These are phyloP conservation scores for Ypsolopha scabrella DNA, from an alignment of 2,888 invertebrate species.

Conservation along the genomic window DNA sequence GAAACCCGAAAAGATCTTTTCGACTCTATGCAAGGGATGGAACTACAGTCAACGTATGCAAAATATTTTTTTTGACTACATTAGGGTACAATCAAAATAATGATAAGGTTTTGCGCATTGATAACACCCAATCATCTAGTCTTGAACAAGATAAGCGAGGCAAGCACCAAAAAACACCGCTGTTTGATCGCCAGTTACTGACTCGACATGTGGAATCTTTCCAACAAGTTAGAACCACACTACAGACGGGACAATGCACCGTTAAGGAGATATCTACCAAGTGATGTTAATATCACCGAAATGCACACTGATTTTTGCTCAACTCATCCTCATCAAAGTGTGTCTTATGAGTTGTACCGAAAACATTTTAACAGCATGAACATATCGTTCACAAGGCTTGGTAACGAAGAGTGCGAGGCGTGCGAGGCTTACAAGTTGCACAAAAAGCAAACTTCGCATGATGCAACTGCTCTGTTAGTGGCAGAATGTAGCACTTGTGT, in stretches of 20 bases:
- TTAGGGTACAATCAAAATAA: conserved; percentile 9
- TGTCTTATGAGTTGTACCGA: conserved; percentile 7
- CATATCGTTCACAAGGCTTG: conserved; percentile 6
- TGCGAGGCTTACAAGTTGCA: conserved; percentile 3
- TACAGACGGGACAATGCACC: conserved; percentile 3
- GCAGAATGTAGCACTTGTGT: conserved; percentile 8
- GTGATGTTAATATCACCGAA: conserved; percentile 9
- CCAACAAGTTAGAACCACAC: conserved; percentile 13
- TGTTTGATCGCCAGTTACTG: conserved; percentile 11
- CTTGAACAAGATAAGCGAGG: conserved; percentile 6
- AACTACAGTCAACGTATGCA: conserved; percentile 4
- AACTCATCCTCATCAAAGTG: too few species aligned
- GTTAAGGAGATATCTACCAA: conserved; percentile 1
- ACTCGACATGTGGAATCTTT: conserved; percentile 15
- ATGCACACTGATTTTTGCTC: conserved; percentile 9
- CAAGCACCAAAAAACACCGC: conserved; percentile 12
- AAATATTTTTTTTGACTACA: conserved; percentile 7
- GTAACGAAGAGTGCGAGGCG: too few species aligned
- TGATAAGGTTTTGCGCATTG: conserved; percentile 10
- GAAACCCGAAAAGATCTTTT: conserved; percentile 5
- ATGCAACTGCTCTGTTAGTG: neutral
- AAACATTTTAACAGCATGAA: conserved; percentile 13
- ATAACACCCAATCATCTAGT: neutral
- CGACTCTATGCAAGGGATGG: conserved; percentile 2
- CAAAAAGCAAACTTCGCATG: conserved; percentile 7